These are phyloP conservation scores for Cavia aperea DNA, from an alignment of 2,113 vertebrate species.

Conservation along the genomic window DNA sequence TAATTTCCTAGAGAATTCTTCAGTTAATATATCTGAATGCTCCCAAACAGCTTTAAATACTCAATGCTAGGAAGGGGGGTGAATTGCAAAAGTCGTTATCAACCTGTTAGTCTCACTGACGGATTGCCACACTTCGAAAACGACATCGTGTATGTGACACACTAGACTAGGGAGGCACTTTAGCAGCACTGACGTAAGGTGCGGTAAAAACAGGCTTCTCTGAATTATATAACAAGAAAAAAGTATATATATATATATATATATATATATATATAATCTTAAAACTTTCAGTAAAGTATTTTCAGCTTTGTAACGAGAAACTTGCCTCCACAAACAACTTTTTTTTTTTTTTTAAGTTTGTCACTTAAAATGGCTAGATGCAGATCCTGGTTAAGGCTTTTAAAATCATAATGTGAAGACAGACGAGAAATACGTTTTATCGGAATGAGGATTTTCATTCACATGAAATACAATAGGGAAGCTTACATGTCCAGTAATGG, in stretches of 20 bases:
- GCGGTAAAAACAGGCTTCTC: neutral
- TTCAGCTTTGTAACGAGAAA: neutral
- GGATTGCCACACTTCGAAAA: neutral
- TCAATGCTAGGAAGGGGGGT: neutral
- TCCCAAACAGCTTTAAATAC: neutral
- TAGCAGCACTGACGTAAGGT: neutral
- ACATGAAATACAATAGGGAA: neutral
- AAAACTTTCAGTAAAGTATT: neutral
- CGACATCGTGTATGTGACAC: neutral
- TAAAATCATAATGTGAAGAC: neutral
- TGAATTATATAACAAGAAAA: neutral
- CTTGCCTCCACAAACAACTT: neutral
- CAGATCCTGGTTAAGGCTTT: neutral
- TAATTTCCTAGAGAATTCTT: neutral
- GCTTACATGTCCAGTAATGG: neutral
- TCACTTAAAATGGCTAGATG: neutral
- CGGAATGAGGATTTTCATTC: neutral
- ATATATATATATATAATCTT: neutral
- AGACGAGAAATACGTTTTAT: neutral
- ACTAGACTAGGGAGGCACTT: neutral
- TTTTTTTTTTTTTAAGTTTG: neutral
- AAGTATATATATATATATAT: neutral
- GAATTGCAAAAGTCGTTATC: neutral
- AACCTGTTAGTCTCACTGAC: neutral
- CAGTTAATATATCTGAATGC: neutral